Evolutionary conservation across 2,113 vertebrate genomes (phyloP).

Genomic region (Gymnorhina tibicen): DNA sequence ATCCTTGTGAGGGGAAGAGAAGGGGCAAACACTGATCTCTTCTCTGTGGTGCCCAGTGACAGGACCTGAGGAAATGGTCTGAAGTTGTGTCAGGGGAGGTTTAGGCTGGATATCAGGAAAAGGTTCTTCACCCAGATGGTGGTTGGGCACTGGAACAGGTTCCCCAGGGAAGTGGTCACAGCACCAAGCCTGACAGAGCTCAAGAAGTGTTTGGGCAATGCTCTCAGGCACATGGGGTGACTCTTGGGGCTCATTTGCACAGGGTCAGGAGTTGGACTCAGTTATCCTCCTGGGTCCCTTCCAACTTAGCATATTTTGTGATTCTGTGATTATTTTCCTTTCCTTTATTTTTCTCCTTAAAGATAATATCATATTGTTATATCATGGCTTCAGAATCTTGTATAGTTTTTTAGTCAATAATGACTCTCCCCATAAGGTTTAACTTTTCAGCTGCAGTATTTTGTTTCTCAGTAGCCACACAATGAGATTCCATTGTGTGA

Average conservation of each 20-base stretch:
- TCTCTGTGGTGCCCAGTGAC: background rate
- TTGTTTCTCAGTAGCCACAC: background rate
- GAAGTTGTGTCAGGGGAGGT: fast-evolving
- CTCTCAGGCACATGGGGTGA: fast-evolving
- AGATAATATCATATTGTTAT: background rate
- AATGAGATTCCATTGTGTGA: background rate
- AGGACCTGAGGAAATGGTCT: fast-evolving
- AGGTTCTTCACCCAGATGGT: background rate
- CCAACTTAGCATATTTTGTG: background rate
- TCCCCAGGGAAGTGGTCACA: background rate
- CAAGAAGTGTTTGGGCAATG: too few relatives aligned
- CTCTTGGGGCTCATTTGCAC: background rate
- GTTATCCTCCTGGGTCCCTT: background rate
- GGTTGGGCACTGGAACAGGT: background rate
- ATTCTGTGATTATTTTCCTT: background rate
- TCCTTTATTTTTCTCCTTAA: background rate
- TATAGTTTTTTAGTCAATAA: background rate
- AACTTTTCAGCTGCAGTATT: background rate
- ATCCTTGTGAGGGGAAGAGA: fast-evolving
- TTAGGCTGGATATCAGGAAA: fast-evolving
- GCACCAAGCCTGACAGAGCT: background rate
- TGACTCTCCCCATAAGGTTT: background rate
- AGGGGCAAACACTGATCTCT: background rate
- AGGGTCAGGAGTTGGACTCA: fast-evolving
- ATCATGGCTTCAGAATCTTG: background rate